Conservation (phyloP, 1,140 invertebrate species). For the Pararge aegeria region DNA sequence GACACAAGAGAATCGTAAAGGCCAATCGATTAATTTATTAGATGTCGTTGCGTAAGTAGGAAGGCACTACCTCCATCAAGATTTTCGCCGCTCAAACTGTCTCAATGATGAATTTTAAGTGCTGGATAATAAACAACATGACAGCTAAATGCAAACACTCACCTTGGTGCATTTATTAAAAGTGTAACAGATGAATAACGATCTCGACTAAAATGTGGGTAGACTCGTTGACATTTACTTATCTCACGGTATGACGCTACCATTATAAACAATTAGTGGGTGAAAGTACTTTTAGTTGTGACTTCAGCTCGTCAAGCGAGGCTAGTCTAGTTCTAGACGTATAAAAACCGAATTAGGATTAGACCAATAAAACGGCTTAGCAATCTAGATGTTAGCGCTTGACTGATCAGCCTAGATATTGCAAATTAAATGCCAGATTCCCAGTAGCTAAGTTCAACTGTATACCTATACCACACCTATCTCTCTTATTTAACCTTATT, state of each 20-base stretch:
- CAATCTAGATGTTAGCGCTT: slow-evolving; percentile 74
- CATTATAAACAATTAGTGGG: slow-evolving; percentile 69
- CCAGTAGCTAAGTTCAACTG: slow-evolving; percentile 62
- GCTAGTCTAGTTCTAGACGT: slow-evolving; percentile 50
- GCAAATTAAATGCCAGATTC: slow-evolving; percentile 76
- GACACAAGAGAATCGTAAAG: slow-evolving; percentile 25
- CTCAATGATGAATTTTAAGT: slow-evolving; percentile 39
- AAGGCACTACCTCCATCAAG: slow-evolving; percentile 24
- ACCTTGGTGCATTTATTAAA: slow-evolving; percentile 48
- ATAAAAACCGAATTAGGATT: slow-evolving; percentile 75
- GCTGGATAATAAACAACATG: slow-evolving; percentile 48
- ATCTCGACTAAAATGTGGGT: slow-evolving; percentile 50
- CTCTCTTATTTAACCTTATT: slow-evolving; percentile 34
- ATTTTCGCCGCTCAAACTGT: slow-evolving; percentile 28
- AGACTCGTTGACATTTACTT: slow-evolving; percentile 73
- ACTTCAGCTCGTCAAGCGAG: slow-evolving; percentile 50
- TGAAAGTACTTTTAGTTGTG: slow-evolving; percentile 62
- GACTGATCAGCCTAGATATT: slow-evolving; percentile 70
- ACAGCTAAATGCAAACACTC: slow-evolving; percentile 53
- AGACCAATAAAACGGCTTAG: slow-evolving; percentile 69
- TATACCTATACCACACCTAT: slow-evolving; percentile 20
- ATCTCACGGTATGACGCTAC: slow-evolving; percentile 53
- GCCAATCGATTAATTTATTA: slow-evolving; percentile 30
- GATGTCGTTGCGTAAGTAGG: slow-evolving; percentile 24
- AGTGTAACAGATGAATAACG: slow-evolving; percentile 47